Evolutionary conservation across 2,888 invertebrate species (phyloP).

Genomic region (Nemotelus pantherinus): DNA sequence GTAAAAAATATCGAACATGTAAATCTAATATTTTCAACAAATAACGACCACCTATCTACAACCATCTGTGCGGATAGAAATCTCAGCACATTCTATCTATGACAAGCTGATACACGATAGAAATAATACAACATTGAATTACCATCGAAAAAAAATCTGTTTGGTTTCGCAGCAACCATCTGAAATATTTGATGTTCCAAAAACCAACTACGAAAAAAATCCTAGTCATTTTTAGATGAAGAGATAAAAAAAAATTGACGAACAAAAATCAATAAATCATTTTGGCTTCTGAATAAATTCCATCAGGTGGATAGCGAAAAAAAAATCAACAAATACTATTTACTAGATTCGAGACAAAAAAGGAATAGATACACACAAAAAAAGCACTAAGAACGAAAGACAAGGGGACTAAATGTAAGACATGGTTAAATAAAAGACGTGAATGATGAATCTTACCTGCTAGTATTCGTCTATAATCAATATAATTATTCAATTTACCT

Average conservation of each 20-base stretch:
- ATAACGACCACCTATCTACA: conserved; percentile 8
- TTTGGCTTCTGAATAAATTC: conserved; percentile 24
- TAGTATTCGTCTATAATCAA: conserved; percentile 1
- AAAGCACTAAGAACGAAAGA: background rate
- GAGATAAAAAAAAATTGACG: background rate
- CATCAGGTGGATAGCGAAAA: too few species aligned
- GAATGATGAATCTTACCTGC: conserved; percentile 11
- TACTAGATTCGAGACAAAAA: background rate
- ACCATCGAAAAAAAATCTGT: background rate
- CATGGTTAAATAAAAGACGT: background rate
- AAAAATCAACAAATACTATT: too few species aligned
- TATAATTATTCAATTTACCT: conserved; percentile 21
- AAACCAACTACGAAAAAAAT: too few species aligned
- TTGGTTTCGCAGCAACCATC: too few species aligned
- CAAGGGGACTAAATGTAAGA: background rate
- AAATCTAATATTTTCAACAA: conserved; percentile 5
- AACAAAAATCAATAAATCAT: conserved; percentile 29
- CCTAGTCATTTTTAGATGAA: background rate
- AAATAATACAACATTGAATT: background rate
- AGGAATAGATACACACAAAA: background rate
- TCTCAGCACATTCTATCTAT: background rate
- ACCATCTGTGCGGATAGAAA: background rate
- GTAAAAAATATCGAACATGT: conserved; percentile 3
- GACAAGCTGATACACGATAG: background rate
- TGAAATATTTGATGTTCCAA: too few species aligned